Conservation (phyloP, 2,888 invertebrate genomes). For the Sycophila texana region DNA sequence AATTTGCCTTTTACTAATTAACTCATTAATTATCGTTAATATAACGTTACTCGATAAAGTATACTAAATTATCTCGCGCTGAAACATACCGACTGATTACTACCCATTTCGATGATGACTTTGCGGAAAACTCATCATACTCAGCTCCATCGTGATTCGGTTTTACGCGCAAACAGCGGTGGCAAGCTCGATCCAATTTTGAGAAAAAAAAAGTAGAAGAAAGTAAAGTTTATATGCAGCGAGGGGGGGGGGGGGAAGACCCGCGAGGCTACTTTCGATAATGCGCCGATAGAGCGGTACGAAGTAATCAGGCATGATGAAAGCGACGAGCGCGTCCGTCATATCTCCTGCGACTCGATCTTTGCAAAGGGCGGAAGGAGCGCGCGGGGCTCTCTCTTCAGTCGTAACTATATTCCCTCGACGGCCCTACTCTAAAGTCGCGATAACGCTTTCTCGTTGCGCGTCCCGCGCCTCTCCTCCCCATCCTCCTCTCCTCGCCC, state of each 20-base stretch:
- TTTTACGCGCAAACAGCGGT: too few relatives aligned
- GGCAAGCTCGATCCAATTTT: too few relatives aligned
- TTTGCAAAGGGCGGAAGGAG: conserved; percentile 23
- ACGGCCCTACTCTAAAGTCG: conserved; percentile 39
- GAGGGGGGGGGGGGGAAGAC: not conserved
- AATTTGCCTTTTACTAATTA: too few relatives aligned
- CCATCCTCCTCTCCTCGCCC: not conserved
- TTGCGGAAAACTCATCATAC: too few relatives aligned
- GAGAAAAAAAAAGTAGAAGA: too few relatives aligned
- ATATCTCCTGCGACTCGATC: conserved; percentile 43
- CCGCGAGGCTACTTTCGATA: conserved; percentile 38
- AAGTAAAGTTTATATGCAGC: not conserved
- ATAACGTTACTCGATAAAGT: too few relatives aligned
- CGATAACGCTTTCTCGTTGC: conserved; percentile 43
- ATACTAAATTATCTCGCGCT: too few relatives aligned
- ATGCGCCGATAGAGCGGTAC: conserved; percentile 22
- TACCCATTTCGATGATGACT: too few relatives aligned
- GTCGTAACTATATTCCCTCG: conserved; percentile 44
- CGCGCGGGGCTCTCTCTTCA: not conserved
- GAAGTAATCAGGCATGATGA: conserved; percentile 53
- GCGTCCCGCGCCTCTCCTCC: not conserved
- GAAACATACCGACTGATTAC: too few relatives aligned
- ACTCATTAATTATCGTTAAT: too few relatives aligned
- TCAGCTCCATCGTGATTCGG: too few relatives aligned
- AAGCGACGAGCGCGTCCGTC: conserved; percentile 29